Evolutionary conservation across 1,140 invertebrate genomes (phyloP), one percentile per base, ranked within the genome.

Genomic region (Batillaria attramentaria): DNA sequence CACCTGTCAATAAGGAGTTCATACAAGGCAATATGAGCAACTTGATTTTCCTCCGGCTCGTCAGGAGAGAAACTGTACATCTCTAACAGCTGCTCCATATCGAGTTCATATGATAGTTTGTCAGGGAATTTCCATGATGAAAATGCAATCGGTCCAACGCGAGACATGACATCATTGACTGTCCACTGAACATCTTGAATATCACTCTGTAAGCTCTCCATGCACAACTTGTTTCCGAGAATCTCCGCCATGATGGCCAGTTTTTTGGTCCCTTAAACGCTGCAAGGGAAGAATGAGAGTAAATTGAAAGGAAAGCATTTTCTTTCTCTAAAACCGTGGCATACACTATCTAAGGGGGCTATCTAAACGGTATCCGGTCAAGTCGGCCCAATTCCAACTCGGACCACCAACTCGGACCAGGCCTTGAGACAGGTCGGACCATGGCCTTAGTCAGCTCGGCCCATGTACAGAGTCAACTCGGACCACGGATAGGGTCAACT

Each of bases 1-100:
- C 79, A 90, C 90, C 90, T 90, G 80, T 91, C 90, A 81, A 91
- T 91, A 5, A 91, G 85, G 10, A 91, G 84, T 79, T 91, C 90
- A 81, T 90, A 88, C 28, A 91, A 80, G 8, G 87, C 87, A 75
- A 91, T 87, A 79, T 91, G 90, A 6, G 89, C 84, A n/a, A 90
- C 85, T 70, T 91, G 89, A 69, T 82, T 85, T 35, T 89, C 89
- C 65, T 91, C 90, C 35, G 79, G 79, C 66, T 88, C 88, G 80
- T 89, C 83, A 81, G 80, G 83, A 72, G 83, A 84, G 70, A 41
- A 76, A 24, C 46, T 46, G 78, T 90, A 88, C 46, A 87, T 73
- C n/a, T 90, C 87, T 31, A 91, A 78, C 10, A 91, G 79, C 35
- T 90, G 86, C 4, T 88, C 84, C 16, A 90, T 85, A 66, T 91